These are phyloP conservation scores for Atta colombica DNA, from an alignment of 1,140 invertebrate genomes.

Conservation along the genomic window DNA sequence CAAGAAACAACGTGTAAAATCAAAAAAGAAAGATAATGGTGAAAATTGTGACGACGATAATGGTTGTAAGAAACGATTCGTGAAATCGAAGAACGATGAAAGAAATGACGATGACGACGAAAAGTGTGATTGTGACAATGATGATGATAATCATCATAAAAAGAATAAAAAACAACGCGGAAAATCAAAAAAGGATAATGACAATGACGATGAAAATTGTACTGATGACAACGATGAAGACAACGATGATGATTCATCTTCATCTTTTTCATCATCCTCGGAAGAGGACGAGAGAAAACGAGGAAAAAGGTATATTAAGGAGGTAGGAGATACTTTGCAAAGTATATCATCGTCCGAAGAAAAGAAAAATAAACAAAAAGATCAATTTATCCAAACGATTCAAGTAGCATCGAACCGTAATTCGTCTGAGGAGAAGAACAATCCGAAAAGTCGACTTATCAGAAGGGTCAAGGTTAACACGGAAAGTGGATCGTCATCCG, in stretches of 20 bases:
- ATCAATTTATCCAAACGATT: not conserved
- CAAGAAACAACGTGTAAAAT: constrained; percentile 15
- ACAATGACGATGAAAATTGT: constrained; percentile 7
- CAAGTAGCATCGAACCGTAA: not conserved
- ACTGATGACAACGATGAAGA: not conserved
- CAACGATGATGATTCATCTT: constrained; percentile 5
- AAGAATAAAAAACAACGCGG: constrained; percentile 5
- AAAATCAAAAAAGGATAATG: not conserved
- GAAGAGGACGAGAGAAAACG: constrained; percentile 33
- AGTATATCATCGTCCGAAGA: constrained; percentile 21
- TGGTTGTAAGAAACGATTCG: not conserved
- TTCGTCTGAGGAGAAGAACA: constrained; percentile 1
- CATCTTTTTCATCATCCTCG: no score
- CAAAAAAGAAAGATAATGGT: not conserved
- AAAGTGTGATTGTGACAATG: not conserved
- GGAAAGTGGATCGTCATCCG: constrained; percentile 43
- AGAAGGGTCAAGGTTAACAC: constrained; percentile 1
- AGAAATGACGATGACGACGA: not conserved
- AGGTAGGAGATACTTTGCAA: not conserved
- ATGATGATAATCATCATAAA: not conserved
- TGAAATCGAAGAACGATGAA: constrained; percentile 16
- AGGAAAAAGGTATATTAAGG: not conserved
- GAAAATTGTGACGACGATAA: constrained; percentile 10
- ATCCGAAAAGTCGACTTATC: constrained; percentile 14
- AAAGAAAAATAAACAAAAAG: not conserved